These are phyloP conservation scores for Chromobotia macracanthus DNA, from an alignment of 2,797 vertebrate species.

Conservation along the genomic window DNA sequence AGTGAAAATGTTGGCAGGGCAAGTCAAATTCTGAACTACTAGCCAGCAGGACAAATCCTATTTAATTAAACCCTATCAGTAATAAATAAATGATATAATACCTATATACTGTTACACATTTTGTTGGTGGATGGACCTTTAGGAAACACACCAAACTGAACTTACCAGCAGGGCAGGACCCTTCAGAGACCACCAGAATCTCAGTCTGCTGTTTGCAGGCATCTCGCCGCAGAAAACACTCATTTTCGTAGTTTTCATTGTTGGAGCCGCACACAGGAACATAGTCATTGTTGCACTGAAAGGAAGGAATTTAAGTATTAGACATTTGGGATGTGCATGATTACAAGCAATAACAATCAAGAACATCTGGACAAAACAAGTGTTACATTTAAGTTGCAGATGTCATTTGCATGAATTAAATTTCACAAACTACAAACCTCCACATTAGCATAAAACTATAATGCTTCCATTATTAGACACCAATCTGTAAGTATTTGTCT, in stretches of 20 bases:
- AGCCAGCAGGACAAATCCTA: no score
- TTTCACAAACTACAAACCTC: neutral
- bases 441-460: neutral
- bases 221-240: slow-evolving; percentile 93
- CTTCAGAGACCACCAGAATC: slow-evolving; percentile 91
- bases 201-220: slow-evolving; percentile 98
- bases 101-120: neutral
- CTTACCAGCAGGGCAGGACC: slow-evolving; percentile 92
- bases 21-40: no score
- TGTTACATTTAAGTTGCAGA: neutral
- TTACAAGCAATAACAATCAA: neutral
- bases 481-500: no score
- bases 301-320: slow-evolving; percentile 32
- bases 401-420: neutral
- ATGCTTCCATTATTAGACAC: neutral
- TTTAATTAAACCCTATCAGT: neutral
- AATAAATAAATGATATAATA: neutral
- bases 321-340: neutral
- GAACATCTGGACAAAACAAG: neutral
- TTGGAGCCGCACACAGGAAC: slow-evolving; percentile 97
- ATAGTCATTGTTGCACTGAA: slow-evolving; percentile 96
- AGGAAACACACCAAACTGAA: slow-evolving; percentile 43
- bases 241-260: slow-evolving; percentile 96
- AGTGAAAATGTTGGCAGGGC: no score
- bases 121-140: neutral